Evolutionary conservation across 1,140 invertebrate species (phyloP), one percentile per base, ranked within the genome.

Genomic region (Drosophila yakuba): DNA sequence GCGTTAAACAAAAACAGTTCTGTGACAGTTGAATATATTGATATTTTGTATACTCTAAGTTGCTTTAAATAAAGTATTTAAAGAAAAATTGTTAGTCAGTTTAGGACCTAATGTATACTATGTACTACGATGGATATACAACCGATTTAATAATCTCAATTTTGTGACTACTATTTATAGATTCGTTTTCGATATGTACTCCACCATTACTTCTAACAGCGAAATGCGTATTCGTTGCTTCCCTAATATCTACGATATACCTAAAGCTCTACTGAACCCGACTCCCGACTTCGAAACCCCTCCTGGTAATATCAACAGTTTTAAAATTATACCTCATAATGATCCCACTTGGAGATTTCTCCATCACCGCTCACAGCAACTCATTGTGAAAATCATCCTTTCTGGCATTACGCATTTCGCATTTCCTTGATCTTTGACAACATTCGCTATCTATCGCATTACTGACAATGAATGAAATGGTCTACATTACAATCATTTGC

Each of bases 151-250:
- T 76, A 75, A 74, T 73, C 50, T 76, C 52, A 78, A 78, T 88
- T 82, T 78, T 86, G 78, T 86, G 67, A 79, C 71, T 88, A 79
- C 75, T 79, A 68, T 83, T 89, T 89, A 80, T 89, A 89, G 84
- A 80, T 89, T 73, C 84, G 60, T 66, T 75, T 66, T 52, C 67
- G 83, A 78, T 89, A 80, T 83, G 73, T 89, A 74, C 62, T 74
- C 84, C 68, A 74, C 77, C 69, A 78, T 89, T 86, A 80, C 82
- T 81, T 61, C 82, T 85, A 85, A 85, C 82, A 86, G 82, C 66
- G 82, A 85, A 85, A 84, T 89, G 80, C 69, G 54, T 89, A 78
- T 80, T 89, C 77, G 66, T 89, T 68, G 84, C 80, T 71, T 80
- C 61, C 66, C 74, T 89, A 61, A 74, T 78, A 74, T 89, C 84